Conservation (phyloP, 2,113 vertebrate genomes). For the Chascanopsetta lugubris region DNA sequence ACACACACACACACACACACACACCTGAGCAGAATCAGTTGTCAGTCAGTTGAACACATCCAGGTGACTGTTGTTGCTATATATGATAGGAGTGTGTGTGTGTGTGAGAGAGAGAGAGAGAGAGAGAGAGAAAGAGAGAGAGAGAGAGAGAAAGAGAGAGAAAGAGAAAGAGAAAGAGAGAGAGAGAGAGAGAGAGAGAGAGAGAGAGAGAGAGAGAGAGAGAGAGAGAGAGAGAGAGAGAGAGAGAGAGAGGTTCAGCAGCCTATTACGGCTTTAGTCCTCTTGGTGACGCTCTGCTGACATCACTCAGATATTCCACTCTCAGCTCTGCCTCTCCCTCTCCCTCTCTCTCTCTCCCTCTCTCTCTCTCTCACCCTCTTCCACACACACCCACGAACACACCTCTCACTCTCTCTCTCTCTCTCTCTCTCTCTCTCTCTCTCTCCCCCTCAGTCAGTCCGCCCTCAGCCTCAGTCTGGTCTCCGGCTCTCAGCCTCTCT, state of each 20-base stretch:
- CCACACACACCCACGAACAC: background rate
- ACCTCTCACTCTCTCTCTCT: background rate
- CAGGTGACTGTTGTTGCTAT: too few relatives aligned
- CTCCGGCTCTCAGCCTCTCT: background rate
- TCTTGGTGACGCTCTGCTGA: slow-evolving; percentile 78
- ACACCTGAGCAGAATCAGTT: too few relatives aligned
- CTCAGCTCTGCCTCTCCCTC: too few relatives aligned
- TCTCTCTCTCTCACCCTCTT: background rate
- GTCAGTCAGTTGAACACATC: too few relatives aligned
- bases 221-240: background rate
- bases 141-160: too few relatives aligned
- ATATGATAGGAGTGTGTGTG: too few relatives aligned
- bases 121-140: too few relatives aligned
- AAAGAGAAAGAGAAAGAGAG: too few relatives aligned
- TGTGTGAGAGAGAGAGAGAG: too few relatives aligned
- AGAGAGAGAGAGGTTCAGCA: slow-evolving; percentile 2
- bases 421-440: background rate
- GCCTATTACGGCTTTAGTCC: slow-evolving; percentile 53
- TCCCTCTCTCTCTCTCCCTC: background rate
- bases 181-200: too few relatives aligned
- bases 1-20: too few relatives aligned
- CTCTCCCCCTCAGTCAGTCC: background rate
- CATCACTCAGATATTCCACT: slow-evolving; percentile 65
- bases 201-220: too few relatives aligned
- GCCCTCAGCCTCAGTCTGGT: background rate